phyloP scores from a whole-genome alignment of 2,797 vertebrate species.

The Tamandua tetradactyla region DNA sequence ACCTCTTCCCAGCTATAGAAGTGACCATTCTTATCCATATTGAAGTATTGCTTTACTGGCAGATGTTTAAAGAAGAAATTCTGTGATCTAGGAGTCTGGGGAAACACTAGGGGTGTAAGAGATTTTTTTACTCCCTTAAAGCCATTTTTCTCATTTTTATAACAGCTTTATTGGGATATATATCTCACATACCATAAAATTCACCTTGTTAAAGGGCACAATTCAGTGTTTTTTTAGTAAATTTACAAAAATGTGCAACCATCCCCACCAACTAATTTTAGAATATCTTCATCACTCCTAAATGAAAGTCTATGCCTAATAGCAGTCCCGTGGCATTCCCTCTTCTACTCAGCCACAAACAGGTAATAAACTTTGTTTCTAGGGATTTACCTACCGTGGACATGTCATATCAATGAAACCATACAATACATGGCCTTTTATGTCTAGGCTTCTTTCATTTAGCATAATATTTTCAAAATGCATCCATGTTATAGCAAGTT shows the following conservation, averaged over 20 bases:
- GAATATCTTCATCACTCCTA: not conserved
- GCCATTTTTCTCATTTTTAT: not conserved
- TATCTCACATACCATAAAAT: not conserved
- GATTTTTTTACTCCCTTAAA: not conserved
- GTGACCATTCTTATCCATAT: not conserved
- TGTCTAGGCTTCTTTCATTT: not conserved
- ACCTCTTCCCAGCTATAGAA: not conserved
- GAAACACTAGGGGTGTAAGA: not conserved
- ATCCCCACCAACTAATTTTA: not conserved
- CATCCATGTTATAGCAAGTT: not conserved
- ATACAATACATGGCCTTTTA: not conserved
- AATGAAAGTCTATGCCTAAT: not conserved
- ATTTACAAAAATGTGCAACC: not conserved
- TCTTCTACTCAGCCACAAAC: not conserved
- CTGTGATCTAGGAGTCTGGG: not conserved
- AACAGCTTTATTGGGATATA: not conserved
- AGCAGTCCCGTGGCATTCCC: not conserved
- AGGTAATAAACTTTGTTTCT: not conserved
- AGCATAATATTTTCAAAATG: not conserved
- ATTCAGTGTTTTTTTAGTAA: not conserved
- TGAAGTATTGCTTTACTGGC: not conserved
- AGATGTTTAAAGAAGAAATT: constrained; percentile 1
- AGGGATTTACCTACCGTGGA: not conserved
- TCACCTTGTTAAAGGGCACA: not conserved
- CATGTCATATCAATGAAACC: not conserved